Base-by-base conservation (phyloP, 2,888 invertebrate genomes). In the Dorcus parallelipipedus region DNA sequence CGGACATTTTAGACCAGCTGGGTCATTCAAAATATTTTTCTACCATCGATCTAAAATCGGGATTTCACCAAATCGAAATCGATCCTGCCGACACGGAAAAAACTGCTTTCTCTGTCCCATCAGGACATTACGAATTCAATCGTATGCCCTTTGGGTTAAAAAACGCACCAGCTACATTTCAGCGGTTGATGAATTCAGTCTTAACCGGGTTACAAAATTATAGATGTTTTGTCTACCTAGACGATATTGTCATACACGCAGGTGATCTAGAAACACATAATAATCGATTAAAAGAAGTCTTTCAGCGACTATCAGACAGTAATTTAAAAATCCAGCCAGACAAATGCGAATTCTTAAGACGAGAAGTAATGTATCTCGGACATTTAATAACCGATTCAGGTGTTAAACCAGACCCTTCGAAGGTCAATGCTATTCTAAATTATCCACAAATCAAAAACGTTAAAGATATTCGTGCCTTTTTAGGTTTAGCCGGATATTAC, bases 211-310 rank as follows among this genome's bases (percentile, higher is more conserved):
- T 66, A 7, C 56, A 56, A 50, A 59, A 53, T 3, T 49, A 60
- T 45, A 63, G 60, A 9, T 59, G 66, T 17, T 58, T 63, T 3
- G 61, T 66, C 1, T 69, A 66, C 41, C 41, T 68, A 38, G 68
- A 69, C 51, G 66, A 67, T n/a, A 66, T 67, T 17, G 61, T 65
- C 9, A 48, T 65, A 9, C 60, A 58, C 47, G 56, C 58, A 6
- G 50, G 60, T 6, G 48, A 45, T 10, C 33, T 65, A 17, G 40
- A 61, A 48, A 62, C 62, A 62, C 64, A 64, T 17, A 49, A 65
- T 47, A 33, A 8, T 10, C 57, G 58, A 48, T 17, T 64, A 26
- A 52, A 56, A 56, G n/a, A 41, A 56, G 59, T 68, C 14, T 14
- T 14, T 1, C 14, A 14, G 14, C 14, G 14, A 14, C 14, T 14